Evolutionary conservation across 2,113 vertebrate genomes (phyloP).

Genomic region (Megalops atlanticus): DNA sequence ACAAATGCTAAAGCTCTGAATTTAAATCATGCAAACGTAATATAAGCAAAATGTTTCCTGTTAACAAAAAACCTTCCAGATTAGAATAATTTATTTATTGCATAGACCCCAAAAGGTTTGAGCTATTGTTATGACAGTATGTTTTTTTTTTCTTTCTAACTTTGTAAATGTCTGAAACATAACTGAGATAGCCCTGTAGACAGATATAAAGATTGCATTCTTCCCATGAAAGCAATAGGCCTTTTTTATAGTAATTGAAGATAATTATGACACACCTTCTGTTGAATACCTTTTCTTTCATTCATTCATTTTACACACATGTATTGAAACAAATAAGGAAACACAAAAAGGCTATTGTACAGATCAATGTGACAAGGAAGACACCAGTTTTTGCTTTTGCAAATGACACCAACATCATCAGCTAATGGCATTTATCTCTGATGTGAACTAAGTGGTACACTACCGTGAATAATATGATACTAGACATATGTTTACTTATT

Average conservation of each 20-base stretch:
- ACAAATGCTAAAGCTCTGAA: background rate
- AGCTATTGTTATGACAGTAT: background rate
- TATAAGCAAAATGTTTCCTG: background rate
- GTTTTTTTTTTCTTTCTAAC: conserved; percentile 24
- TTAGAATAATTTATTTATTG: conserved; percentile 44
- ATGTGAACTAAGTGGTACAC: background rate
- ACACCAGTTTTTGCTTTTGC: background rate
- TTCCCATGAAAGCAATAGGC: background rate
- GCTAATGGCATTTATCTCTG: background rate
- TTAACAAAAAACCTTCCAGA: background rate
- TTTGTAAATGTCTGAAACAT: background rate
- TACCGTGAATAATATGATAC: background rate
- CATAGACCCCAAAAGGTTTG: conserved; percentile 53
- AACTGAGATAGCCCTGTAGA: background rate
- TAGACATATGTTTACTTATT: background rate
- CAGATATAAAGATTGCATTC: background rate
- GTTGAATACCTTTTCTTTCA: no score
- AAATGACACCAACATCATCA: background rate
- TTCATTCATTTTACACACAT: no score
- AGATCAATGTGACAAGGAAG: background rate
- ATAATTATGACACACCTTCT: no score
- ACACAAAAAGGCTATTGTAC: no score
- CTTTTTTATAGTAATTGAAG: background rate
- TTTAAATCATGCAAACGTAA: background rate
- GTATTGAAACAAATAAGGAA: no score